Base-by-base conservation (phyloP, 1,140 invertebrate genomes). In the Gonatopus flavifemur region DNA sequence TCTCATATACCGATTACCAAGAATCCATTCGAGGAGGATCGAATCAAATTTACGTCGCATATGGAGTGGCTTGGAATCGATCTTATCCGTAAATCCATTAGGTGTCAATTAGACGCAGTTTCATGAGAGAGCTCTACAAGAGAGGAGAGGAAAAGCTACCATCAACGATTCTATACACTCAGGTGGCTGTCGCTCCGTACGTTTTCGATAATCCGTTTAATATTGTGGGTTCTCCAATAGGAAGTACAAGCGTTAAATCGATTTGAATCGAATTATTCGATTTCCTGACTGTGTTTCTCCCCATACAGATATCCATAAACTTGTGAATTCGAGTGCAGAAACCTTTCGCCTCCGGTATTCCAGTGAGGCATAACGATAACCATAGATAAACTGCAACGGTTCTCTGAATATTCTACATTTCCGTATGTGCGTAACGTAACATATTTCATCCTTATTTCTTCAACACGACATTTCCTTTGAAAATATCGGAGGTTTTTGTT, bases 171-270 rank as follows among this genome's bases (percentile, higher is more conserved):
- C 54, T n/a, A n/a, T n/a, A n/a, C n/a, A n/a, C n/a, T 57, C 54
- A 12, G 20, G 32, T 32, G 16, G 20, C 37, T 30, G 49, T 43
- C 45, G 42, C 36, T 32, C 48, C 5, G 49, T 61, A 48, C 59
- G 58, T 62, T 62, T 62, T 61, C 59, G 43, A 57, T 61, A 62
- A 62, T 62, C 58, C 53, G 58, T 53, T 62, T 62, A 60, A 60
- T 62, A 52, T 55, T 42, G 36, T 19, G 18, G 31, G 30, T 15
- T 44, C 28, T 7, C 28, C 44, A 28, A 56, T 40, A 40, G 45
- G 42, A 55, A 39, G 37, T 42, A 30, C 37, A 47, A 38, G 30
- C 49, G 52, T 60, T 62, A 62, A 62, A 57, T 43, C 57, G 57
- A 56, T 62, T 53, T 53, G 46, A 61, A 52, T 60, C 47, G 57